Base-by-base conservation (phyloP, 2,888 invertebrate genomes). In the Dorcus parallelipipedus region DNA sequence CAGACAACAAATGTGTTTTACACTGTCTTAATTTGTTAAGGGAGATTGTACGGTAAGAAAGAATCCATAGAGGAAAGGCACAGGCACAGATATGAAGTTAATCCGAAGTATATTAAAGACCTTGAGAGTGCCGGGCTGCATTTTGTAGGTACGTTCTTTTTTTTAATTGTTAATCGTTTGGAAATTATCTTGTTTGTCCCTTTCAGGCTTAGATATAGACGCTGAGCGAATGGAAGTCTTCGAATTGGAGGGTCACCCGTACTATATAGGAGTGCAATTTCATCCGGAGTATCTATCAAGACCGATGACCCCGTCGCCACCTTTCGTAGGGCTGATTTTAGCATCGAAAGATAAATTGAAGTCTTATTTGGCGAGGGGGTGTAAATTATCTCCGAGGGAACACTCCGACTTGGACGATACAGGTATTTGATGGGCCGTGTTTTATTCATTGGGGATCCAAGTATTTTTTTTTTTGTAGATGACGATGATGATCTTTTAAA, bases 261-360 rank as follows among this genome's bases (percentile, higher is more conserved):
- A 91, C 78, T 99, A 91, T 75, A 91, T 97, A 4, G 92, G 92
- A 0, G 96, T 96, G 1, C 99, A 99, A 79, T 99, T 91, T 80
- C 99, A 99, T 79, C 99, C 99, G 0, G 99, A 99, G 78, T 99
- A 98, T 76, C 81, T 96, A 60, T 95, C 95, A 0, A 83, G 97
- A 2, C 97, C 97, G 0, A 78, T 96, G 64, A 88, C 87, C 52
- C 96, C 97, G 0, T 97, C 97, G 20, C 95, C 98, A 3, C 96
- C 96, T 6, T 99, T 97, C 79, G 81, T 97, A 65, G 99, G 99
- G 63, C 82, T 99, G 2, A 88, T 99, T 67, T 81, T 98, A 62
- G 97, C 98, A 5, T 88, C 96, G 0, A 86, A 88, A 54, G 91
- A 91, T 3, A 91, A 92, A 76, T 81, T 97, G 38, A 83, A 87